A percentile compares a stretch with the other conserved stretches of the same genome.
Conservation (phyloP, 2,888 invertebrate genomes). For the Pterobdella sp. region DNA sequence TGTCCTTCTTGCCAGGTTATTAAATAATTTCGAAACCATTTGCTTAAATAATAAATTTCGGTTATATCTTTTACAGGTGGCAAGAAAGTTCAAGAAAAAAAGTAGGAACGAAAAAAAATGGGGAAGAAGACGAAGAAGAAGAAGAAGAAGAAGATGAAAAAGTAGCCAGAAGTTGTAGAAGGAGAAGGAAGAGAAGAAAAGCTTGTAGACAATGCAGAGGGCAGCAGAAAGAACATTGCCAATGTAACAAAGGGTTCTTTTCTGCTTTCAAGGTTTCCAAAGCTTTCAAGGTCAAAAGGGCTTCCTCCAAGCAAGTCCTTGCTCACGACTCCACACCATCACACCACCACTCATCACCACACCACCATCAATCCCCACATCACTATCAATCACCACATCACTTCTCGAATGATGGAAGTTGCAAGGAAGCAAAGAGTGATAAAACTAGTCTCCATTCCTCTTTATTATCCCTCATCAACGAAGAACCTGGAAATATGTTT, state of each 20-base stretch:
- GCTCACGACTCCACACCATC: constrained; percentile 3
- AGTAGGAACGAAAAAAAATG: neutral
- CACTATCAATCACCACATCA: neutral
- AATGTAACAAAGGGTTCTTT: neutral
- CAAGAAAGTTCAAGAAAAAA: neutral
- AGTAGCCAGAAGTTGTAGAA: neutral
- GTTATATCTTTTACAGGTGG: neutral
- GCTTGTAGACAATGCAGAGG: neutral
- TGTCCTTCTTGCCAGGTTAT: constrained; percentile 22
- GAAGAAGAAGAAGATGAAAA: neutral
- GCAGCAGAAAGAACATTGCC: neutral
- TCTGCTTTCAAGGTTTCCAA: neutral
- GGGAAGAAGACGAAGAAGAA: constrained; percentile 1
- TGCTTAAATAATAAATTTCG: neutral
- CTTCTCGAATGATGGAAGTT: neutral
- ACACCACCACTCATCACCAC: neutral
- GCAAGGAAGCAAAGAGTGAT: neutral
- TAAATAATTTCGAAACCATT: neutral
- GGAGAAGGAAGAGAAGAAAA: constrained; percentile 3
- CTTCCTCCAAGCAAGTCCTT: constrained; percentile 8
- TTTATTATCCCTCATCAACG: constrained; percentile 20
- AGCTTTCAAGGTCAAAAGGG: constrained; percentile 19
- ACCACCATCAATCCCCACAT: neutral
- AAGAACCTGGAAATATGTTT: constrained; percentile 21
- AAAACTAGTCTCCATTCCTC: constrained; percentile 19